These are phyloP conservation scores for Cynaeus angustus DNA, from an alignment of 2,888 invertebrate genomes.

Conservation along the genomic window DNA sequence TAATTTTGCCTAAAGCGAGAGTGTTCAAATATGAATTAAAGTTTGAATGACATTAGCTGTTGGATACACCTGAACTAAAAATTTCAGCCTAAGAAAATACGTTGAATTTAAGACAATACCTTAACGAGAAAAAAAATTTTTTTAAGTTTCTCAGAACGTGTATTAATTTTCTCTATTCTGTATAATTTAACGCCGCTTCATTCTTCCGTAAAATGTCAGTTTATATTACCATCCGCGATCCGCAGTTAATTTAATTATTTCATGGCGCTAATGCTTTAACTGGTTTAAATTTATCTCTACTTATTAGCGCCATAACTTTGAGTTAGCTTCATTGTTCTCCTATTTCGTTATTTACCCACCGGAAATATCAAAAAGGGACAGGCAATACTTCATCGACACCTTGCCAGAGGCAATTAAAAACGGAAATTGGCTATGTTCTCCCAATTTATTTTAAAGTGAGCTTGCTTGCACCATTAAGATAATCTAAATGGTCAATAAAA, in stretches of 20 bases:
- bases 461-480: slow-evolving; percentile 30
- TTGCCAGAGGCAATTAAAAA: slow-evolving; percentile 22
- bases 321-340: slow-evolving; percentile 16
- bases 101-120: too few relatives aligned
- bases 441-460: slow-evolving; percentile 27
- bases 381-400: slow-evolving; percentile 20
- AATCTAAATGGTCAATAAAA: slow-evolving; percentile 44
- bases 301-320: slow-evolving; percentile 34
- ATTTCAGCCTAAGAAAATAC: slow-evolving; percentile 25
- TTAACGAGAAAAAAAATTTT: too few relatives aligned
- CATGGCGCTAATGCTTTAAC: slow-evolving; percentile 36
- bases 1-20: slow-evolving; percentile 45
- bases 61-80: slow-evolving; percentile 42
- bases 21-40: slow-evolving; percentile 45
- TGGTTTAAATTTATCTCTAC: slow-evolving; percentile 29
- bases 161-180: slow-evolving; percentile 7
- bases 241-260: slow-evolving; percentile 43
- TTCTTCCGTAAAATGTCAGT: slow-evolving; percentile 32
- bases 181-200: slow-evolving; percentile 18
- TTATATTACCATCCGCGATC: slow-evolving; percentile 36
- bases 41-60: slow-evolving; percentile 46
- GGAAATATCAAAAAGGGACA: slow-evolving; percentile 11
- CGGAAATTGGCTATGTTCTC: slow-evolving; percentile 38
- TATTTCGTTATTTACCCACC: slow-evolving; percentile 22
- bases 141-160: background rate